Evolutionary conservation across 2,797 vertebrate species (phyloP).

Genomic region (Hylomyscus alleni): DNA sequence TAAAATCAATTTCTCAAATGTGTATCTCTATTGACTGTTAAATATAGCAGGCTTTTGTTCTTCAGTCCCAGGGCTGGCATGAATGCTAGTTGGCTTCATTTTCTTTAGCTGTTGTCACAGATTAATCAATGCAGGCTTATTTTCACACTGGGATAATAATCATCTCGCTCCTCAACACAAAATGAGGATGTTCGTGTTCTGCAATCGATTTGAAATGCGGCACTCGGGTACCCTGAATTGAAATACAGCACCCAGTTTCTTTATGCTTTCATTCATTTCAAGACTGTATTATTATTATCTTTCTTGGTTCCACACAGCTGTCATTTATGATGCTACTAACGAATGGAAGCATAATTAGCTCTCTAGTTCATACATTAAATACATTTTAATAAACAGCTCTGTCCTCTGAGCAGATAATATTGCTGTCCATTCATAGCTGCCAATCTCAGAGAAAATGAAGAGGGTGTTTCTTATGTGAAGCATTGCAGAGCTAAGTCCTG

Average conservation of each 20-base stretch:
- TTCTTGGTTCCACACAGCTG: constrained; percentile 72
- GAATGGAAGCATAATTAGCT: constrained; percentile 61
- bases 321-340: constrained; percentile 58
- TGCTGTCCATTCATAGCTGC: constrained; percentile 58
- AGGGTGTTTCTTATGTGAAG: constrained; percentile 54
- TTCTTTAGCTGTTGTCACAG: constrained; percentile 58
- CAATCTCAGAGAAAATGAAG: constrained; percentile 60
- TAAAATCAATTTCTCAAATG: constrained; percentile 51
- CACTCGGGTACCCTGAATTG: constrained; percentile 12
- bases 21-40: constrained; percentile 69
- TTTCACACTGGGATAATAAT: constrained; percentile 76
- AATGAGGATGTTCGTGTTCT: constrained; percentile 39
- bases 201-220: constrained; percentile 63
- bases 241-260: constrained; percentile 42
- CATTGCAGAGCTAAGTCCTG: background rate
- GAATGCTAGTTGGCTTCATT: constrained; percentile 59
- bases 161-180: constrained; percentile 60
- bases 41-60: constrained; percentile 49
- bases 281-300: constrained; percentile 59
- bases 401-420: constrained; percentile 65
- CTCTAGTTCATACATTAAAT: constrained; percentile 66
- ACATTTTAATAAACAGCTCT: constrained; percentile 71
- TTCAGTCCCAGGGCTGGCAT: constrained; percentile 9
- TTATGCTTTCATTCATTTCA: constrained; percentile 59
- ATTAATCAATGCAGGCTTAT: constrained; percentile 73